These are phyloP conservation scores for Pluvianellus socialis DNA, from an alignment of 2,113 vertebrate species.

Conservation along the genomic window DNA sequence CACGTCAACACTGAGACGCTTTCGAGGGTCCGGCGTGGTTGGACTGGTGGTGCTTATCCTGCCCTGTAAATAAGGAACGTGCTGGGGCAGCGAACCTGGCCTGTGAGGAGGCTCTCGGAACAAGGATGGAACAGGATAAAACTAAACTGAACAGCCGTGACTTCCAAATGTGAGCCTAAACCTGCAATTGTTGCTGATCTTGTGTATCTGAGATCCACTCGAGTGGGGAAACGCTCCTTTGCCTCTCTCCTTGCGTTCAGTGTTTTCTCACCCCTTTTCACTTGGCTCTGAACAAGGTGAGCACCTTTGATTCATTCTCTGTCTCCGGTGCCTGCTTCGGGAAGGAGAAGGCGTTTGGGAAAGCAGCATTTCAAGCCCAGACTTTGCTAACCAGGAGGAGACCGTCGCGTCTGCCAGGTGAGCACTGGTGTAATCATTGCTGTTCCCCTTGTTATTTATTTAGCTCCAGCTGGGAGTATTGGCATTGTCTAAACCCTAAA, in stretches of 20 bases:
- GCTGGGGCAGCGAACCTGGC: background rate
- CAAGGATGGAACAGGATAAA: background rate
- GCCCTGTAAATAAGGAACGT: background rate
- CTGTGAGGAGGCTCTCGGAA: background rate
- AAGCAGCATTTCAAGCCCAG: background rate
- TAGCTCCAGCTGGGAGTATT: background rate
- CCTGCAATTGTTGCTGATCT: background rate
- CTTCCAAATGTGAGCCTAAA: background rate
- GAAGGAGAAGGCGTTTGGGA: background rate
- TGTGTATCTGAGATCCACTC: background rate
- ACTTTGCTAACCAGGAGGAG: background rate
- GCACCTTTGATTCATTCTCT: background rate
- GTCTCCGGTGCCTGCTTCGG: no score
- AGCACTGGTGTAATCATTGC: background rate
- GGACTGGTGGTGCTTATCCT: background rate
- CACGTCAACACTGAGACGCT: rapidly evolving
- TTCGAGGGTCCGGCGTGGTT: background rate
- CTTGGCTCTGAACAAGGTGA: background rate
- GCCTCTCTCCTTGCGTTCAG: background rate
- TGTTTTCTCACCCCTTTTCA: background rate
- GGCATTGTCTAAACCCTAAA: background rate
- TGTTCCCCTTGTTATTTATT: background rate
- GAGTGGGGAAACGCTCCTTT: background rate
- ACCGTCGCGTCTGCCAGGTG: background rate
- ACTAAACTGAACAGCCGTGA: background rate